Evolutionary conservation across 23 tunicate genomes (phyloP).

Genomic region (Styela clava): DNA sequence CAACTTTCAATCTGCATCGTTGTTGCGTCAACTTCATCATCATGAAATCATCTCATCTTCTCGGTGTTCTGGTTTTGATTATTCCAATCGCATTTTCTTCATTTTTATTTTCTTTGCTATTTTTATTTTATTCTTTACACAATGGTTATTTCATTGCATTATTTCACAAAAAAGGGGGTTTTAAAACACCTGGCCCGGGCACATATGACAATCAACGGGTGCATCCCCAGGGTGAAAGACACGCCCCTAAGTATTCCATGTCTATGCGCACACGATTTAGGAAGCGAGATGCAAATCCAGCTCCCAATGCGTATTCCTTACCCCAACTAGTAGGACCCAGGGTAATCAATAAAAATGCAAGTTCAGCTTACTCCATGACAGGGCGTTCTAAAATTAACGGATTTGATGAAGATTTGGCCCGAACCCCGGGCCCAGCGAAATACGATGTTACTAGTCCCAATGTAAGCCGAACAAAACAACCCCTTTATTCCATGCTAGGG

Average conservation of each 20-base stretch:
- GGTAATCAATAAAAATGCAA: slow-evolving; percentile 72
- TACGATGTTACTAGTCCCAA: slow-evolving; percentile 65
- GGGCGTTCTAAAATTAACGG: slow-evolving; percentile 66
- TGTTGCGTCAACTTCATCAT: not conserved
- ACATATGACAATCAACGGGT: slow-evolving; percentile 80
- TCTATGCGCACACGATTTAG: slow-evolving; percentile 69
- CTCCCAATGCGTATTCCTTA: slow-evolving; percentile 80
- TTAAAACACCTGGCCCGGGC: slow-evolving; percentile 94
- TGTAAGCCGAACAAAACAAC: slow-evolving; percentile 56
- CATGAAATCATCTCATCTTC: not conserved
- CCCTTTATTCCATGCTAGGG: slow-evolving; percentile 84
- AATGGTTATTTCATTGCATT: not conserved
- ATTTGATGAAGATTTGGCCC: slow-evolving; percentile 82
- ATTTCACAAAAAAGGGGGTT: slow-evolving; percentile 24
- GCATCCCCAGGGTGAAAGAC: slow-evolving; percentile 91
- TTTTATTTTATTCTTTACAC: too few relatives aligned
- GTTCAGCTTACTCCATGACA: slow-evolving; percentile 81
- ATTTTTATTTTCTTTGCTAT: too few relatives aligned
- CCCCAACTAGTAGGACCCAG: slow-evolving; percentile 85
- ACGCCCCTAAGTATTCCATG: slow-evolving; percentile 90
- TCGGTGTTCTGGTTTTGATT: not conserved
- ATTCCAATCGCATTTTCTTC: too few relatives aligned
- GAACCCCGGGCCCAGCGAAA: slow-evolving; percentile 90
- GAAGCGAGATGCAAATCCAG: slow-evolving; percentile 82
- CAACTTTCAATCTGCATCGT: too few relatives aligned